Evolutionary conservation across 2,888 invertebrate genomes (phyloP).

Genomic region (Mayetiola destructor): DNA sequence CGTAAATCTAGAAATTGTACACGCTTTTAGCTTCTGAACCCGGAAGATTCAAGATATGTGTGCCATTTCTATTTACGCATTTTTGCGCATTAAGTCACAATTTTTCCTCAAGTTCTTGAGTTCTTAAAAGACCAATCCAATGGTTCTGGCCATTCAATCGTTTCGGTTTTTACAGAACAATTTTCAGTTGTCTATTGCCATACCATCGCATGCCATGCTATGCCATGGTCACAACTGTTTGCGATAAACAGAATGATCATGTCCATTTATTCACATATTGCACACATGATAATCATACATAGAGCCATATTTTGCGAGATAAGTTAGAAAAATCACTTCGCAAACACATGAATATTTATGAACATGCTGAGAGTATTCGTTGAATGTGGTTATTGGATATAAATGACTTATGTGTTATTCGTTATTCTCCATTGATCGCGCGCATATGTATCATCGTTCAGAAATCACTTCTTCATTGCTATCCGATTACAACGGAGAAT

Average conservation of each 20-base stretch:
- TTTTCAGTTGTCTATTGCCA: too few species aligned
- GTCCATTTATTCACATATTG: constrained; percentile 8
- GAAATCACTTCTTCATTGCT: background rate
- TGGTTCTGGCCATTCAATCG: background rate
- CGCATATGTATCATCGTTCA: too few species aligned
- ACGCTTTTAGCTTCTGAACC: constrained; percentile 13
- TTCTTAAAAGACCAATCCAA: background rate
- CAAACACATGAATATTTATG: background rate
- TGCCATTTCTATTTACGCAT: constrained; percentile 9
- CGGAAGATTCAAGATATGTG: constrained; percentile 4
- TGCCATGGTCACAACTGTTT: background rate
- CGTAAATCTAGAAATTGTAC: constrained; percentile 11
- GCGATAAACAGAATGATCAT: background rate
- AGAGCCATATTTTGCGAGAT: background rate
- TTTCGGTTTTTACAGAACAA: too few species aligned
- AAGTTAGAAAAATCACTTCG: background rate
- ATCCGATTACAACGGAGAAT: background rate
- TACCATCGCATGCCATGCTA: background rate
- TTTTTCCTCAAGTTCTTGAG: constrained; percentile 4
- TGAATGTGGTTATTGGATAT: too few species aligned
- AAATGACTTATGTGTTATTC: too few species aligned
- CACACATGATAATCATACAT: background rate
- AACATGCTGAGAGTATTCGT: constrained; percentile 8
- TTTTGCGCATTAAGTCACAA: background rate
- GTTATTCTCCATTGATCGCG: too few species aligned